These are phyloP conservation scores for Orthosia incerta DNA, from an alignment of 2,888 invertebrate genomes.

Conservation along the genomic window DNA sequence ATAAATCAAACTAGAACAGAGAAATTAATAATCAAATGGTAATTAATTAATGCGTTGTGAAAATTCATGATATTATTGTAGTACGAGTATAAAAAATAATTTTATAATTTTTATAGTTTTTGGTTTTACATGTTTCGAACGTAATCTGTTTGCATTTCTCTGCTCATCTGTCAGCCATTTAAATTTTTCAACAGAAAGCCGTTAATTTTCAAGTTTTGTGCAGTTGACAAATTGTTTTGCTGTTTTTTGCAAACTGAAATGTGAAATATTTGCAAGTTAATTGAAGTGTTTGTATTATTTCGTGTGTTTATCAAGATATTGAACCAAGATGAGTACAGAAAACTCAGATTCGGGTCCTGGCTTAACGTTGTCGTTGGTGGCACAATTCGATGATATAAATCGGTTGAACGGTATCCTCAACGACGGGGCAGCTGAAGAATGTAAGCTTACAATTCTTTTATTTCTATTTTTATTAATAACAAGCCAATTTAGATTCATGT, in stretches of 20 bases:
- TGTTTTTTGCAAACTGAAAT: conserved; percentile 60
- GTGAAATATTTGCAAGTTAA: conserved; percentile 50
- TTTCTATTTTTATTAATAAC: background rate
- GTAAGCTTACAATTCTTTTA: conserved; percentile 82
- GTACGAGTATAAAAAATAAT: too few relatives aligned
- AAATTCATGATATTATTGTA: too few relatives aligned
- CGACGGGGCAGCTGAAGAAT: conserved; percentile 93
- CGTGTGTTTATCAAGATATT: conserved; percentile 50
- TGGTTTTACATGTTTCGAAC: conserved; percentile 35
- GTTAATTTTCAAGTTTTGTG: conserved; percentile 70
- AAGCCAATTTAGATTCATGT: fast-evolving
- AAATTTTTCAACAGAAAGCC: conserved; percentile 58
- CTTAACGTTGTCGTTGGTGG: conserved; percentile 91
- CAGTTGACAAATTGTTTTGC: conserved; percentile 55
- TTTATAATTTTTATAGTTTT: too few relatives aligned
- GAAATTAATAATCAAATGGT: background rate
- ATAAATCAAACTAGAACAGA: background rate
- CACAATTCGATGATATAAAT: conserved; percentile 94
- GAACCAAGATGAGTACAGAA: conserved; percentile 83
- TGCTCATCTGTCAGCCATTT: conserved; percentile 44
- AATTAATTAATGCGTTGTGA: background rate
- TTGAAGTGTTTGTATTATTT: conserved; percentile 46
- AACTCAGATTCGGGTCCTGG: conserved; percentile 83
- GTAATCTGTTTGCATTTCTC: conserved; percentile 40
- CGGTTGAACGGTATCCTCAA: conserved; percentile 92